Evolutionary conservation across 1,140 invertebrate species (phyloP).

Genomic region (Atta cephalotes): DNA sequence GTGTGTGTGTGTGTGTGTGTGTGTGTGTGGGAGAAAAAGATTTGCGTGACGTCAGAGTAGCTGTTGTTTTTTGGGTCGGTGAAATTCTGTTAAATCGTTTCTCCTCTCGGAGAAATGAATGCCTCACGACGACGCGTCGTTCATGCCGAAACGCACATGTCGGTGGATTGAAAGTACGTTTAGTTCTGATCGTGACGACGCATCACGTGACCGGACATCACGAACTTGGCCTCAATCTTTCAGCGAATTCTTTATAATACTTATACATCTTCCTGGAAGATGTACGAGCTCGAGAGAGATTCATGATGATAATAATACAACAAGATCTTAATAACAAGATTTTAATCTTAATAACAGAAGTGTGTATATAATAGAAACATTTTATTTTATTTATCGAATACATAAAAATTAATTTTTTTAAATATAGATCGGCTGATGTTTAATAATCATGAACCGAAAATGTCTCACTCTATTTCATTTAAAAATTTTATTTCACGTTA

Average conservation of each 20-base stretch:
- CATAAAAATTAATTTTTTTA: background rate
- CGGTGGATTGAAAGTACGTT: conserved; percentile 76
- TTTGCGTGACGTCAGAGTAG: conserved; percentile 27
- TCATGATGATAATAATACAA: background rate
- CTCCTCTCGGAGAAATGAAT: conserved; percentile 61
- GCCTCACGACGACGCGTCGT: conserved; percentile 31
- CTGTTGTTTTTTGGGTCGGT: conserved; percentile 81
- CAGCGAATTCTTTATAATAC: conserved; percentile 32
- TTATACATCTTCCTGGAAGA: background rate
- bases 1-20: too few species aligned
- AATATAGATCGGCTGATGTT: background rate
- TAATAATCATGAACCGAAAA: background rate
- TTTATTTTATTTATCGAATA: background rate
- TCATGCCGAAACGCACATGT: conserved; percentile 5
- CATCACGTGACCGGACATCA: conserved; percentile 41
- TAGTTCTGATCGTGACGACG: conserved; percentile 63
- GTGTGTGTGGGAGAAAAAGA: background rate
- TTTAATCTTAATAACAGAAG: too few species aligned
- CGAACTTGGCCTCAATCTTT: conserved; percentile 68
- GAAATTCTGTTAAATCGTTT: conserved; percentile 79
- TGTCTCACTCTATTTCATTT: background rate
- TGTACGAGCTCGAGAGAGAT: background rate
- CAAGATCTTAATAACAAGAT: background rate
- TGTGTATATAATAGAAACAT: background rate
- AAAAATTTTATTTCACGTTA: background rate